Percentiles rank a stretch among this genome's conserved stretches.
Evolutionary conservation across 2,797 vertebrate genomes (phyloP).

Genomic region (Ceryle rudis): DNA sequence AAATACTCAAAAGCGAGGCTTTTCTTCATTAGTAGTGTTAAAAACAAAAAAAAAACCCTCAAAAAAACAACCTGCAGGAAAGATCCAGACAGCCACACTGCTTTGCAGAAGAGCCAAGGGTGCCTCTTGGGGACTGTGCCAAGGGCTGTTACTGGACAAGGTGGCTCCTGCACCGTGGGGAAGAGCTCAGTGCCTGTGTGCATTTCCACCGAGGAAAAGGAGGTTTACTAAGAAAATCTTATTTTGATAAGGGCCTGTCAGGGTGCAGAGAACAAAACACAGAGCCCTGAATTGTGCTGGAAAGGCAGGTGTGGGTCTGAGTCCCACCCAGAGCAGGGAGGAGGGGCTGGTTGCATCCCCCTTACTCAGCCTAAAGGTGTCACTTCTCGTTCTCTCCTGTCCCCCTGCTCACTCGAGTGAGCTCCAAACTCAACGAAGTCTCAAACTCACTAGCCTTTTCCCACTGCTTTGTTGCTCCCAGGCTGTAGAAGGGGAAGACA

Average conservation of each 20-base stretch:
- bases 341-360: neutral
- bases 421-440: neutral
- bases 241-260: neutral
- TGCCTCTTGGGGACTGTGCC: neutral
- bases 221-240: neutral
- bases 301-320: neutral
- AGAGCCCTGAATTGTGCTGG: neutral
- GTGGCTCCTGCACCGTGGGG: neutral
- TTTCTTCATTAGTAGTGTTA: neutral
- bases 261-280: neutral
- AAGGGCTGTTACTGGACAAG: neutral
- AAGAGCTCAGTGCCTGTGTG: neutral
- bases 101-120: neutral
- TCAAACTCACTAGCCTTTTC: neutral
- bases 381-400: neutral
- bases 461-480: neutral
- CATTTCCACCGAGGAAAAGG: neutral
- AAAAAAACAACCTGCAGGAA: neutral
- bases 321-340: neutral
- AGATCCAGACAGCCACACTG: neutral
- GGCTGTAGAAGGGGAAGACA: neutral
- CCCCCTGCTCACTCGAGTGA: rapidly evolving
- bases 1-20: neutral
- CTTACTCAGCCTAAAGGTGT: neutral
- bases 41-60: neutral